Conservation (phyloP, 2,888 invertebrate species). For the Andrena chrysosceles region DNA sequence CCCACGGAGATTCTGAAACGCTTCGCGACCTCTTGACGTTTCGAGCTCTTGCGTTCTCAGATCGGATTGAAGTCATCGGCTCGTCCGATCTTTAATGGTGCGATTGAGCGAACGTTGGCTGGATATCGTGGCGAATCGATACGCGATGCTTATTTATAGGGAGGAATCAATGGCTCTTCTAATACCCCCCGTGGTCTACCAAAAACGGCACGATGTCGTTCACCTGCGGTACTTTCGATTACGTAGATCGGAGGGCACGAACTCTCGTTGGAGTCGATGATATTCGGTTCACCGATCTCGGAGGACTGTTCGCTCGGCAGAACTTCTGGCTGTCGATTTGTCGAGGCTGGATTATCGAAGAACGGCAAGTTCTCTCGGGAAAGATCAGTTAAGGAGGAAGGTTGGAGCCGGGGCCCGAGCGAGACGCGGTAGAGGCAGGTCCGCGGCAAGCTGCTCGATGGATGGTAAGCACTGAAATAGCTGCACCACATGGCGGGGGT, state of each 20-base stretch:
- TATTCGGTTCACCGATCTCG: background rate
- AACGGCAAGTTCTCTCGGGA: background rate
- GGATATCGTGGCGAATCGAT: conserved; percentile 56
- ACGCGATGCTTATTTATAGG: conserved; percentile 65
- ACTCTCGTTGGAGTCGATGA: background rate
- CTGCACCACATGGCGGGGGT: conserved; percentile 82
- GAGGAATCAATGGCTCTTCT: conserved; percentile 57
- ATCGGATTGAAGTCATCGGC: conserved; percentile 22
- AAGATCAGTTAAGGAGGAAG: conserved; percentile 8
- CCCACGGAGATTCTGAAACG: background rate
- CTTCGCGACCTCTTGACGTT: background rate
- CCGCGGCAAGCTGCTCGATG: conserved; percentile 33
- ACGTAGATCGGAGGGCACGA: background rate
- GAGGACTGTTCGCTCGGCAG: background rate
- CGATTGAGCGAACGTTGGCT: conserved; percentile 31
- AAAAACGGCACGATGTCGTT: background rate
- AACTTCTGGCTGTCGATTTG: background rate
- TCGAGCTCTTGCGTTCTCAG: background rate
- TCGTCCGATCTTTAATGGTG: conserved; percentile 14
- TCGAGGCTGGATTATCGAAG: background rate
- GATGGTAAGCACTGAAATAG: conserved; percentile 80
- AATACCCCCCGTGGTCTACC: background rate
- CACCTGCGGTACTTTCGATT: background rate
- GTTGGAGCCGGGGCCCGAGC: conserved; percentile 3
- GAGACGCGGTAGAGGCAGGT: conserved; percentile 14